Evolutionary conservation across 2,113 vertebrate genomes (phyloP).

Genomic region (Lophochroa leadbeateri): DNA sequence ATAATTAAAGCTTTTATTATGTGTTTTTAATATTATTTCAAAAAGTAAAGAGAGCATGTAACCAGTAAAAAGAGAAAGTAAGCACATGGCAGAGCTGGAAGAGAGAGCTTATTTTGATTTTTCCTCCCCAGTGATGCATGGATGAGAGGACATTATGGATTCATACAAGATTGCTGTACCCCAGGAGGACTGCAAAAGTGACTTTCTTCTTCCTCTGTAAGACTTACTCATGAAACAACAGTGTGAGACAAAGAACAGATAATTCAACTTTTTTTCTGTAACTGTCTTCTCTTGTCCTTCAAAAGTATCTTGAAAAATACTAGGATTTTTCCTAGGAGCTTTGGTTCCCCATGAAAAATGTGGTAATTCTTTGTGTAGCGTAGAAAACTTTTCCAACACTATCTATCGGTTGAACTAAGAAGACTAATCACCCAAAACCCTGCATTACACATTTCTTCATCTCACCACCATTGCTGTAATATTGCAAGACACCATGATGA

Average conservation of each 20-base stretch:
- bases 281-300: neutral
- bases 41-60: neutral
- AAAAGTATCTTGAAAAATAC: neutral
- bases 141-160: constrained; percentile 47
- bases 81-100: neutral
- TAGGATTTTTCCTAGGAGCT: neutral
- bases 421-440: neutral
- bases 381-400: neutral
- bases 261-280: neutral
- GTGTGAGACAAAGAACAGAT: neutral
- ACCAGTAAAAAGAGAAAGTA: constrained; percentile 1
- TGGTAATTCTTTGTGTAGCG: neutral
- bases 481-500: neutral
- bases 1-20: neutral
- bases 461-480: neutral
- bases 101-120: constrained; percentile 22
- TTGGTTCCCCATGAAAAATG: neutral
- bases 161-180: neutral
- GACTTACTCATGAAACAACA: neutral
- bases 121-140: neutral
- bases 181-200: constrained; percentile 32
- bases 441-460: neutral
- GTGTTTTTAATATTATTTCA: neutral
- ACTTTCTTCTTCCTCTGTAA: constrained; percentile 13
- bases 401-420: neutral